phyloP scores from a whole-genome alignment of 1,140 invertebrate species.

The Triops cancriformis region DNA sequence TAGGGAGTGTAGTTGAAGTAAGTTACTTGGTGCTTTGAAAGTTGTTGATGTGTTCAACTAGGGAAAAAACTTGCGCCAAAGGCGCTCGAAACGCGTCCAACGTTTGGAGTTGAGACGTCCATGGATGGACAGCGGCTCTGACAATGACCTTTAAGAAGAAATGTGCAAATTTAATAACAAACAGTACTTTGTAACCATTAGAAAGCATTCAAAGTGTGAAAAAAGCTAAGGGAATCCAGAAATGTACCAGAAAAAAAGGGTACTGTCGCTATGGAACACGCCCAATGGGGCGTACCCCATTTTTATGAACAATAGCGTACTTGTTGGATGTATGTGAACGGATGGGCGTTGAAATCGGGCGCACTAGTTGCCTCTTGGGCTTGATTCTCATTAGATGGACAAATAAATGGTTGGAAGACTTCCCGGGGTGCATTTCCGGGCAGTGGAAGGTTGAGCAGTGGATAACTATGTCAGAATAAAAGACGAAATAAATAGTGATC shows the following conservation, averaged over 20 bases:
- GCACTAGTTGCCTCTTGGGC: slow-evolving; percentile 35
- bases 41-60: slow-evolving; percentile 74
- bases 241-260: too few species aligned
- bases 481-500: neutral
- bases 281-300: too few species aligned
- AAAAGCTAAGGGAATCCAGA: too few species aligned
- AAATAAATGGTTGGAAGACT: slow-evolving; percentile 42
- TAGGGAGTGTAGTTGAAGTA: slow-evolving; percentile 34
- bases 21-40: slow-evolving; percentile 69
- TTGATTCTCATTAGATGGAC: slow-evolving; percentile 34
- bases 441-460: slow-evolving; percentile 66
- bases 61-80: slow-evolving; percentile 73
- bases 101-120: slow-evolving; percentile 65
- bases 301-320: neutral
- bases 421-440: slow-evolving; percentile 69
- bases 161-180: neutral
- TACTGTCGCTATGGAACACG: too few species aligned
- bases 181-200: too few species aligned
- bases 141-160: slow-evolving; percentile 44
- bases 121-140: slow-evolving; percentile 67
- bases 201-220: too few species aligned
- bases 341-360: slow-evolving; percentile 39
- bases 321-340: slow-evolving; percentile 13
- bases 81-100: slow-evolving; percentile 83
- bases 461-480: slow-evolving; percentile 52